Evolutionary conservation across 2,888 invertebrate genomes (phyloP).

Genomic region (Thera britannica): DNA sequence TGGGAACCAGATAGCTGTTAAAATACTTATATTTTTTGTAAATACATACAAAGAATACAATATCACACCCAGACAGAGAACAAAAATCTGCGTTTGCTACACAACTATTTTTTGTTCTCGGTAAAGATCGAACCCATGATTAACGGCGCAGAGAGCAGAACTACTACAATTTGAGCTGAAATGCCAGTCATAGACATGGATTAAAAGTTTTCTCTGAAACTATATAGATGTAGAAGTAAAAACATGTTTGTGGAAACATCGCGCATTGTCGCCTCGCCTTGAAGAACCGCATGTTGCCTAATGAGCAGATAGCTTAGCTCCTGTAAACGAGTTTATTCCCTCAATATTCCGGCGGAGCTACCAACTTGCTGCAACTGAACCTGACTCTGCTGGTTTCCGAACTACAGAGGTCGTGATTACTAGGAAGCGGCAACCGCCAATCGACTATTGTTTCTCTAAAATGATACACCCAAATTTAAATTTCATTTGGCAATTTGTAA

Average conservation of each 20-base stretch:
- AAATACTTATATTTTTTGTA: no score
- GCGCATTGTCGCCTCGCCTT: neutral
- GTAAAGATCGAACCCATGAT: no score
- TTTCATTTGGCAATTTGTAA: neutral
- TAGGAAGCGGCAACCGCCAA: constrained; percentile 2
- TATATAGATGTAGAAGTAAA: neutral
- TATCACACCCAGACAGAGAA: no score
- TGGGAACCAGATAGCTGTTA: no score
- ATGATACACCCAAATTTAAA: neutral
- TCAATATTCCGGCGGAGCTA: constrained; percentile 17
- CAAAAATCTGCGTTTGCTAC: no score
- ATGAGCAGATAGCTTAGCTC: constrained; percentile 5
- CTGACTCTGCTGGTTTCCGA: constrained; percentile 21
- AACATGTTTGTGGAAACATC: neutral
- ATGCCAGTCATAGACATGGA: no score
- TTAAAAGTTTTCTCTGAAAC: neutral
- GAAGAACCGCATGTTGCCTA: constrained; percentile 6
- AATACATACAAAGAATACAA: no score
- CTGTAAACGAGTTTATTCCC: constrained; percentile 23
- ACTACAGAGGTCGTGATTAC: constrained; percentile 1
- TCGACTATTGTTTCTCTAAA: neutral
- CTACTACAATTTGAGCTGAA: no score
- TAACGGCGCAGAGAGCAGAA: no score
- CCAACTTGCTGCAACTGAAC: constrained; percentile 22
- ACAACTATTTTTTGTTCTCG: no score